Evolutionary conservation across 2,797 vertebrate species (phyloP).

Genomic region (Eulemur mongoz): DNA sequence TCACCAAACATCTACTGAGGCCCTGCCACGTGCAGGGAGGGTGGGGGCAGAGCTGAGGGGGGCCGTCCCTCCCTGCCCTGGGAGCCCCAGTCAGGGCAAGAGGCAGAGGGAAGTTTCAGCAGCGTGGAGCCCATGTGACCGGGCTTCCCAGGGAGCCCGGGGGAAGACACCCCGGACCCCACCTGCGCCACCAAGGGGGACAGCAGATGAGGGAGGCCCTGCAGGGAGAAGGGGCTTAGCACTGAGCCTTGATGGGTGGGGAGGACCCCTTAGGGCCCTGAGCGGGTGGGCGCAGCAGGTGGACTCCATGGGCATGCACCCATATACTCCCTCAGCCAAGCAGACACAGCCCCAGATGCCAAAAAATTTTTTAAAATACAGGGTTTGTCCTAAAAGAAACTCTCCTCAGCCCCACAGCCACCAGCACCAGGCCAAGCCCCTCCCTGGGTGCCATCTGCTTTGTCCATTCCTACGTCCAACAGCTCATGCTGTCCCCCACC

Average conservation of each 20-base stretch:
- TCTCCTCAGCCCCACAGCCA: not conserved
- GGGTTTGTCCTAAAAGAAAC: not conserved
- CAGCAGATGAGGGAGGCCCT: not conserved
- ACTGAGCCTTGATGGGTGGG: not conserved
- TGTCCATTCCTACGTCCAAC: not conserved
- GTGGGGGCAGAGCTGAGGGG: accelerated
- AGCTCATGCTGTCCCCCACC: not conserved
- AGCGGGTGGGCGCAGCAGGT: not conserved
- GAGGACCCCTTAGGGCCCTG: not conserved
- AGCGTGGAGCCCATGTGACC: not conserved
- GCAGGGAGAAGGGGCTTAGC: not conserved
- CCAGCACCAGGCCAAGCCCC: not conserved
- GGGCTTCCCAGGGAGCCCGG: not conserved
- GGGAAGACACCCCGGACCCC: not conserved
- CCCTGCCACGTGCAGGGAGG: accelerated
- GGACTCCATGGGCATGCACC: too few species aligned
- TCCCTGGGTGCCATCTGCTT: not conserved
- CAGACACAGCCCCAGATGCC: not conserved
- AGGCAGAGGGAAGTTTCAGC: too few species aligned
- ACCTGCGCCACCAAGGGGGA: not conserved
- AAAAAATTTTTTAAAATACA: not conserved
- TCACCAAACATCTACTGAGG: not conserved
- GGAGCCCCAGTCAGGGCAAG: not conserved
- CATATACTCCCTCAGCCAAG: not conserved
- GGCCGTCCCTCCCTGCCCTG: not conserved